Evolutionary conservation across 2,888 invertebrate genomes (phyloP), one percentile per base, ranked within the genome.

Genomic region (Hydrotaea cyrtoneurina): DNA sequence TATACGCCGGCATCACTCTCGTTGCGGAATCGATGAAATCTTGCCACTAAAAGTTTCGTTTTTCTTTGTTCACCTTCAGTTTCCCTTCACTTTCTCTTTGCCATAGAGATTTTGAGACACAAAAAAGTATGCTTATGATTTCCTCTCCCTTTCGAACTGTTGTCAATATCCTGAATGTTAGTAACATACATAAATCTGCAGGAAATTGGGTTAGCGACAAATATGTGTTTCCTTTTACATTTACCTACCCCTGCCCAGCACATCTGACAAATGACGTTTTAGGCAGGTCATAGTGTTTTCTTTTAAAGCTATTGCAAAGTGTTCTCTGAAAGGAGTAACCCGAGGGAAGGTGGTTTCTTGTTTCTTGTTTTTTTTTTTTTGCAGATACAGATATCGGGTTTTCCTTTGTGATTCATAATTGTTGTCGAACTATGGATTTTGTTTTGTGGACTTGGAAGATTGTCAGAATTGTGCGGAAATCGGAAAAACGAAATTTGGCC

Each of bases 191-290:
- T 31, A 59, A 59, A 31, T 59, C 2, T 15, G 2, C 31, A 66
- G 66, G 66, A 66, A 43, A 66, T 66, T 66, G 66, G 10, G 21
- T 66, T 66, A 43, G 39, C 17, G 43, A 66, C 66, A 66, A 66
- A 66, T 66, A 39, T 19, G 17, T 2, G 43, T 11, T 66, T 39
- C 66, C 66, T 19, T 23, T 11, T 39, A 39, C 11, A n/a, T n/a
- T n/a, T n/a, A n/a, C n/a, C n/a, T n/a, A n/a, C 11, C 39, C n/a
- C 50, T 50, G 5, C 43, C 15, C 50, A n/a, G n/a, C n/a, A n/a
- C n/a, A n/a, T n/a, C n/a, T n/a, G 50, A n/a, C n/a, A n/a, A 50
- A 50, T 15, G 50, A 5, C n/a, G n/a, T 50, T 50, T 50, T 8
- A 2, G 39, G 11, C 10, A 39, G 7, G 39, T 39, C 1, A 1